These are phyloP conservation scores for Eublepharis macularius DNA, from an alignment of 2,113 vertebrate genomes.

Conservation along the genomic window DNA sequence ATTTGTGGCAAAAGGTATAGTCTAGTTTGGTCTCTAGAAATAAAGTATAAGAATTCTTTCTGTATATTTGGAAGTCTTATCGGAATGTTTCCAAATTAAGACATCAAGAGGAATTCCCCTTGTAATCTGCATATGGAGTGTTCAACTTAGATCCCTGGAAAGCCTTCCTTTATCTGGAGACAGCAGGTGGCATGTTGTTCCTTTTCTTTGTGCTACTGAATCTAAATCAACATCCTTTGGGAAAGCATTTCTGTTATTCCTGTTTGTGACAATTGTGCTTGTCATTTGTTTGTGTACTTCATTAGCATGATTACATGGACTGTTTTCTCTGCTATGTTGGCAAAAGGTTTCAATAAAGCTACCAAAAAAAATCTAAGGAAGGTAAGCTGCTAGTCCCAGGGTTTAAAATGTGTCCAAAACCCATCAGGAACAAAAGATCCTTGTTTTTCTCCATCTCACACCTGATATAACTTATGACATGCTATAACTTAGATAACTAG, in stretches of 20 bases:
- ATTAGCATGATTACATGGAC: constrained; percentile 28
- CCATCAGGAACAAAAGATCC: not conserved
- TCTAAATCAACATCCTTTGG: not conserved
- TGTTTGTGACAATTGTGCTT: not conserved
- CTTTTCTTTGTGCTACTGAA: not conserved
- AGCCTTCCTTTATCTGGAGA: accelerated
- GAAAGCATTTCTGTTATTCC: accelerated
- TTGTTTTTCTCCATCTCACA: not conserved
- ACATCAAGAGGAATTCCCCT: not conserved
- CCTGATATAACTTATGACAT: constrained; percentile 24
- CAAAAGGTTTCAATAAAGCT: constrained; percentile 54
- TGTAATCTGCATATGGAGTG: not conserved
- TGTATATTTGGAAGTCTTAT: accelerated
- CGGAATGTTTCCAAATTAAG: not conserved
- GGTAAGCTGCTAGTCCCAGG: not conserved
- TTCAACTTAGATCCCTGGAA: accelerated
- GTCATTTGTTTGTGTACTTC: constrained; percentile 18
- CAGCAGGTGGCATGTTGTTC: not conserved
- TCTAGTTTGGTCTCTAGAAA: not conserved
- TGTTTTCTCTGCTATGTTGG: constrained; percentile 48
- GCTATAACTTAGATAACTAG: constrained; percentile 38
- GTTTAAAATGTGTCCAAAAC: not conserved
- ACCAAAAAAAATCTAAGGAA: constrained; percentile 13
- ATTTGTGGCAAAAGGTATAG: too few species aligned
- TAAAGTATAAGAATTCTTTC: not conserved